Evolutionary conservation across 2,888 invertebrate species (phyloP), one percentile per base, ranked within the genome.

Genomic region (Agriopis leucophaearia): DNA sequence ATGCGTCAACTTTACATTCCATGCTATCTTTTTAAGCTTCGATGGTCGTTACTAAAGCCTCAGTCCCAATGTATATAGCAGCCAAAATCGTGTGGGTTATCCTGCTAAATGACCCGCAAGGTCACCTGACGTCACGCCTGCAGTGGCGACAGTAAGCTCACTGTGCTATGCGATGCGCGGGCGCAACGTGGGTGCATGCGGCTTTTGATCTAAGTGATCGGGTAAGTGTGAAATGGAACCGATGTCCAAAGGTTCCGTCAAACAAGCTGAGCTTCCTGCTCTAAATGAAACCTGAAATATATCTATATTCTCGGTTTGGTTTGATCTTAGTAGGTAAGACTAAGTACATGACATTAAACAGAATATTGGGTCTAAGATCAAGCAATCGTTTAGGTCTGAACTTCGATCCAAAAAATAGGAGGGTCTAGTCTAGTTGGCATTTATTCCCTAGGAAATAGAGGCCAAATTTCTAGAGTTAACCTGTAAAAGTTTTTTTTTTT

Each of bases 81-180:
- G 40, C 55, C 42, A 45, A 36, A 63, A 60, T 15, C 27, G 64
- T 64, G 68, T 69, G 68, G 68, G 68, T 47, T 63, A 63, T 67
- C 67, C 60, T 64, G 64, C 50, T 60, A 56, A 64, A 38, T 68
- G 64, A 64, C 60, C 48, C 45, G 64, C 75, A 73, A 75, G 74
- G 74, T 75, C 74, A 65, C 71, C 61, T 81, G 81, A 79, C 77
- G 78, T 82, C 79, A 81, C 74, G 76, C 66, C 70, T 81, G 82
- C 82, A 81, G 56, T 47, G 75, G 76, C 78, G 74, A 81, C 77
- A 80, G 80, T 79, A 81, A 78, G 78, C 69, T 71, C 56, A 55
- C 64, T 63, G 70, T 51, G 73, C 68, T 55, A 64, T 42, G 38
- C 55, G 42, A 70, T 75, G 75, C 73, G 82, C 79, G 79, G 78